Conservation (phyloP, 2,888 invertebrate species). For the Pammene fasciana region DNA sequence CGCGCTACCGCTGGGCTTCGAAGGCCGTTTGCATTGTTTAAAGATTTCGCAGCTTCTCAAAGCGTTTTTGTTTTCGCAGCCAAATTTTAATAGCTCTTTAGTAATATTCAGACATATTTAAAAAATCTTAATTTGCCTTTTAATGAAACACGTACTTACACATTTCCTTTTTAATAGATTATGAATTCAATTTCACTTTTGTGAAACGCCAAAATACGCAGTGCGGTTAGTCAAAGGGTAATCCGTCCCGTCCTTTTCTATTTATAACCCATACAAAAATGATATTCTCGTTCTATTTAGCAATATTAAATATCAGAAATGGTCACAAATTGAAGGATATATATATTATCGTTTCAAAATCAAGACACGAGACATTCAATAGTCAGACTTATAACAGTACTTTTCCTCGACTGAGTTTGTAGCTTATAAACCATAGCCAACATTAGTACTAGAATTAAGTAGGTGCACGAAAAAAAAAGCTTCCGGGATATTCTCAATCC, state of each 20-base stretch:
- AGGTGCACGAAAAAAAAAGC: too few relatives aligned
- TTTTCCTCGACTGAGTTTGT: not conserved
- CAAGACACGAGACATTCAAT: not conserved
- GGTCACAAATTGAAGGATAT: conserved; percentile 4
- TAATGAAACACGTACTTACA: too few relatives aligned
- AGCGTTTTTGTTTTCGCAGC: not conserved
- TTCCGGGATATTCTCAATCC: too few relatives aligned
- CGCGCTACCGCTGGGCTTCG: conserved; percentile 4
- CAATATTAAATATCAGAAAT: conserved; percentile 18
- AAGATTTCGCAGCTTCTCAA: conserved; percentile 8
- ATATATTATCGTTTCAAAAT: not conserved
- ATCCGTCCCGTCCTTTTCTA: not conserved
- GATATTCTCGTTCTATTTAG: not conserved
- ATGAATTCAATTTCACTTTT: not conserved
- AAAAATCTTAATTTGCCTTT: too few relatives aligned
- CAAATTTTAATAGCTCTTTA: not conserved
- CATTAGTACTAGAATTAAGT: too few relatives aligned
- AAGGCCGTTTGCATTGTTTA: conserved; percentile 32
- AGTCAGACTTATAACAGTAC: not conserved
- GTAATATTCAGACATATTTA: too few relatives aligned
- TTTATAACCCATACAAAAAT: not conserved
- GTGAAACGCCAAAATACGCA: not conserved
- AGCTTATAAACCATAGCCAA: not conserved
- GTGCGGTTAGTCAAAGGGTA: not conserved
- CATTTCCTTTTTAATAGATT: too few relatives aligned